phyloP scores from a whole-genome alignment of 2,888 invertebrate species.

The Athalia circularis region DNA sequence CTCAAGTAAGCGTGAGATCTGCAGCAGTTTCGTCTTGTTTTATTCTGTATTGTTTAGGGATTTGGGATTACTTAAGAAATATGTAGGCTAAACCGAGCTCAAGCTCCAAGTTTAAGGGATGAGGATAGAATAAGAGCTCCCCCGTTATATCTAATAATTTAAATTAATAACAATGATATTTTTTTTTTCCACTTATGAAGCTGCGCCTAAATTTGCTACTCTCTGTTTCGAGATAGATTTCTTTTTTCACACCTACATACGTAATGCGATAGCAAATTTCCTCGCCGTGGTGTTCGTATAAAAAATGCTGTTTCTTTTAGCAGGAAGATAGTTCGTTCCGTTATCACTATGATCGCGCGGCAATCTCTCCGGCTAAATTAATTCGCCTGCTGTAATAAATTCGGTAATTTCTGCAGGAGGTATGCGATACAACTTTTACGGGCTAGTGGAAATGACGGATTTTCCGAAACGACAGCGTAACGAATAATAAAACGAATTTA shows the following conservation, averaged over 20 bases:
- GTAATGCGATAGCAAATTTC: too few relatives aligned
- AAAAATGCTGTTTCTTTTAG: too few relatives aligned
- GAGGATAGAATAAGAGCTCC: conserved; percentile 40
- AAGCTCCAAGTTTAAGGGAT: conserved; percentile 50
- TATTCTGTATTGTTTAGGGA: conserved; percentile 64
- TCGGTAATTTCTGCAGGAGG: too few relatives aligned
- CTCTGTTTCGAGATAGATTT: conserved; percentile 3
- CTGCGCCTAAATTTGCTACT: conserved; percentile 16
- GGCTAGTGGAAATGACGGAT: neutral
- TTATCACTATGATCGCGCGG: too few relatives aligned
- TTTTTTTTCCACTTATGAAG: neutral
- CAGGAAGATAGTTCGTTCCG: too few relatives aligned
- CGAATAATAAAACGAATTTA: neutral
- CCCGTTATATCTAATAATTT: neutral
- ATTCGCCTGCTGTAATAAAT: too few relatives aligned
- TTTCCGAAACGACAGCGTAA: neutral
- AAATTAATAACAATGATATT: conserved; percentile 7
- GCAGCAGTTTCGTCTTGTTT: conserved; percentile 36
- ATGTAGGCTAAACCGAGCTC: conserved; percentile 63
- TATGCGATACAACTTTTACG: too few relatives aligned
- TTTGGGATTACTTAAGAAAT: conserved; percentile 60
- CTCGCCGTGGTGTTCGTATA: too few relatives aligned
- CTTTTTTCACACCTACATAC: too few relatives aligned
- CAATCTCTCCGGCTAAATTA: too few relatives aligned
- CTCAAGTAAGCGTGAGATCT: conserved; percentile 45